phyloP scores from a whole-genome alignment of 2,888 invertebrate genomes.

The Prenolepis imparis region DNA sequence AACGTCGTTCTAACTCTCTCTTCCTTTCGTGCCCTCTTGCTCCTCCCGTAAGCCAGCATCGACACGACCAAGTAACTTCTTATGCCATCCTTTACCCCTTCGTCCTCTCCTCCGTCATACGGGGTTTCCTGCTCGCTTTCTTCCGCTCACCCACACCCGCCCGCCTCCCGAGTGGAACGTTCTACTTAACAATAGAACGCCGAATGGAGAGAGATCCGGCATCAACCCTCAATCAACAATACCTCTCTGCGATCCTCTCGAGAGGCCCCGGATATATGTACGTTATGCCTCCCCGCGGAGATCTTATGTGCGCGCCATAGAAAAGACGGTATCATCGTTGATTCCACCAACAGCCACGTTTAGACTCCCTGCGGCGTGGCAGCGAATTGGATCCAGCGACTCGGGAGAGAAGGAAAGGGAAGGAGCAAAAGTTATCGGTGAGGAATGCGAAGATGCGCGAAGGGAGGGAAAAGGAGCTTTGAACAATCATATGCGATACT shows the following conservation, averaged over 20 bases:
- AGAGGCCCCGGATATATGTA: conserved; percentile 60
- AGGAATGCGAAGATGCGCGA: conserved; percentile 19
- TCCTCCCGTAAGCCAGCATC: conserved; percentile 51
- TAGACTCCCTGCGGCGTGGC: conserved; percentile 51
- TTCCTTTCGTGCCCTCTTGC: conserved; percentile 41
- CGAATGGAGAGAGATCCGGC: conserved; percentile 70
- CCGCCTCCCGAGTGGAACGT: conserved; percentile 64
- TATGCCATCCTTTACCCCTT: conserved; percentile 38
- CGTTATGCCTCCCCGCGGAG: conserved; percentile 61
- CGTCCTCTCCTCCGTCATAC: conserved; percentile 51
- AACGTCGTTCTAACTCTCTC: conserved; percentile 14
- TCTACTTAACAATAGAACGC: conserved; percentile 73
- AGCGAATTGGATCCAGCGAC: conserved; percentile 44
- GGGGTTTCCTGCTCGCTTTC: conserved; percentile 51
- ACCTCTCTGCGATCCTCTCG: conserved; percentile 65
- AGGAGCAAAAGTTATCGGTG: conserved; percentile 50
- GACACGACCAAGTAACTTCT: conserved; percentile 60
- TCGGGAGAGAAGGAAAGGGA: not conserved
- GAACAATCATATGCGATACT: conserved; percentile 78
- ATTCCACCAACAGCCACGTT: conserved; percentile 65
- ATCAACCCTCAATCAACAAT: conserved; percentile 77
- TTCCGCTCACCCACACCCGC: conserved; percentile 55
- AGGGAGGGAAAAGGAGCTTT: conserved; percentile 64
- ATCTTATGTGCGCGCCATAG: conserved; percentile 59
- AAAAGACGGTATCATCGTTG: conserved; percentile 71